These are phyloP conservation scores for Aurelia coerulea DNA, from an alignment of 30 jellyfish, hydroid and myxozoan species.

Conservation along the genomic window DNA sequence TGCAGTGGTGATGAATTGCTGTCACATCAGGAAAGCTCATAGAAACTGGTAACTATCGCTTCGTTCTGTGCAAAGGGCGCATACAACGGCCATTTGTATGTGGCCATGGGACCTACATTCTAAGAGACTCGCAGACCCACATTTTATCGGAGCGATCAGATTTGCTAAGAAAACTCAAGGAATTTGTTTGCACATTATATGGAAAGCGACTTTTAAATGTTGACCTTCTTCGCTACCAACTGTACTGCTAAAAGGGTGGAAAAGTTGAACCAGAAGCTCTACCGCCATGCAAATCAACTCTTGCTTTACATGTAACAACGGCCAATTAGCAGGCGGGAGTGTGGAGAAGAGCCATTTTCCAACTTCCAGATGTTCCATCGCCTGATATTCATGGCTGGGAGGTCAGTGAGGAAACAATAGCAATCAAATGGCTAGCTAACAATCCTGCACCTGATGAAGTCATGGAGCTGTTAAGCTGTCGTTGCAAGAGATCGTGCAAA, in stretches of 20 bases:
- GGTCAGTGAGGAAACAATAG: slow-evolving; percentile 18
- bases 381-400: slow-evolving; percentile 64
- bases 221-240: slow-evolving; percentile 29
- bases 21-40: too few relatives aligned
- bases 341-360: slow-evolving; percentile 10
- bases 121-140: too few relatives aligned
- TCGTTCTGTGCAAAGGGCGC: too few relatives aligned
- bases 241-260: slow-evolving; percentile 43
- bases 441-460: slow-evolving; percentile 50
- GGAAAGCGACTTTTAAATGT: slow-evolving; percentile 6
- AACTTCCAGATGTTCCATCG: slow-evolving; percentile 51
- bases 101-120: too few relatives aligned
- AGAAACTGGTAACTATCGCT: too few relatives aligned
- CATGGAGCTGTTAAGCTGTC: too few relatives aligned
- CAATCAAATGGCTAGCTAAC: slow-evolving; percentile 47
- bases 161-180: slow-evolving; percentile 26
- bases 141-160: background rate
- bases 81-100: too few relatives aligned
- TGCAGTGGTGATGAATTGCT: too few relatives aligned
- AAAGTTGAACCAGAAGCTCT: slow-evolving; percentile 43
- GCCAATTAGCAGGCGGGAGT: slow-evolving; percentile 66
- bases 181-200: slow-evolving; percentile 29
- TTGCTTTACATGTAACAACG: slow-evolving; percentile 2
- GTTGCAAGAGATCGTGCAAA: too few relatives aligned
- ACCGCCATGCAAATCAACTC: slow-evolving; percentile 35